Evolutionary conservation across 2,113 vertebrate genomes (phyloP), one percentile per base, ranked within the genome.

Genomic region (Vidua macroura): DNA sequence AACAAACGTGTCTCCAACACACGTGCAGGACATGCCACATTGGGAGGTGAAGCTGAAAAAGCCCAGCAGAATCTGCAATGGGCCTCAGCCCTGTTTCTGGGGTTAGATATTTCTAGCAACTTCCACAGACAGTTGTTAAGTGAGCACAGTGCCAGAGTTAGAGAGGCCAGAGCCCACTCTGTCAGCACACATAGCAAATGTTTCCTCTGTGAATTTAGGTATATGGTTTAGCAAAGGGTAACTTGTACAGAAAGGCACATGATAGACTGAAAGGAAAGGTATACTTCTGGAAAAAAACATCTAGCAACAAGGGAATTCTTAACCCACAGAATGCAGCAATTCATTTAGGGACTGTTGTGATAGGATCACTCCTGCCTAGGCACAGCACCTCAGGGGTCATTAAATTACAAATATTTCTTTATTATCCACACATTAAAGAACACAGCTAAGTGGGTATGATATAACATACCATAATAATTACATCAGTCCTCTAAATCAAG

Each of bases 401-500:
- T 88, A 70, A 80, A 83, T 35, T 17, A 90, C 17, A 44, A 52
- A 44, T 78, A 72, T 14, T 88, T 56, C 53, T 80, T 77, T 73
- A 56, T 53, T 56, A 59, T 81, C 52, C 75, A 58, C 4, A 7
- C 46, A 90, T 37, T 87, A 85, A 95, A 88, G 13, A 88, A 23
- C 77, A 83, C 18, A 79, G 64, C 76, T 53, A 37, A 78, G 28
- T 18, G 12, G 27, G 33, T 49, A 60, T 88, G 82, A 74, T 93
- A 84, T 80, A 89, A 80, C 33, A 43, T 60, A 84, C 49, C 21
- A 0, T 60, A 94, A 93, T 44, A 76, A 83, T 88, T 83, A 90
- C 82, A 93, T 96, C 74, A 94, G 68, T 81, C 44, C 83, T 66
- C 89, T 94, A 86, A 95, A 92, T 81, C 90, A 91, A 91, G 81